These are phyloP conservation scores for Amphiura filiformis DNA, from an alignment of 35 echinoderm and acorn worm genomes.

Conservation along the genomic window DNA sequence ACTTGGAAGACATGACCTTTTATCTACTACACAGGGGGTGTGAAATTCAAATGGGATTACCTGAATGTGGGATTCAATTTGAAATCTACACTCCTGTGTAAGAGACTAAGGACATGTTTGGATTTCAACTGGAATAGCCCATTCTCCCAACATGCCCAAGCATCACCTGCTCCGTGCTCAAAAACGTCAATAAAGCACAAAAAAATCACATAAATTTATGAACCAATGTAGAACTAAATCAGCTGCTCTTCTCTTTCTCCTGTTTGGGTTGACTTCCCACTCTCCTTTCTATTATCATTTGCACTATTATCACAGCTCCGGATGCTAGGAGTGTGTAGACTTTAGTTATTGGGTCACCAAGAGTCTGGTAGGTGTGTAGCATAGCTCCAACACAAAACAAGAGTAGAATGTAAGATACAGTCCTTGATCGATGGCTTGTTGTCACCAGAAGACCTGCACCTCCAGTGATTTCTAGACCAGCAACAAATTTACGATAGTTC, in stretches of 20 bases:
- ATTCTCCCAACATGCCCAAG: too few relatives aligned
- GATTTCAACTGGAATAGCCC: too few relatives aligned
- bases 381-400: slow-evolving; percentile 29
- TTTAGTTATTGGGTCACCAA: slow-evolving; percentile 32
- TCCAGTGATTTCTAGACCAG: slow-evolving; percentile 75
- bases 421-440: slow-evolving; percentile 19
- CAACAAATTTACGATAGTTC: slow-evolving; percentile 66
- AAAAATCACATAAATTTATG: too few relatives aligned
- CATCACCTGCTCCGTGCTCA: too few relatives aligned
- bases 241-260: not conserved
- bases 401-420: slow-evolving; percentile 53
- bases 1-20: too few relatives aligned
- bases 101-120: too few relatives aligned
- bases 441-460: slow-evolving; percentile 61
- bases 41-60: too few relatives aligned
- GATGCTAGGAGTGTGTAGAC: slow-evolving; percentile 31
- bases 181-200: too few relatives aligned
- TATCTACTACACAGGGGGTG: too few relatives aligned
- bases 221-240: not conserved
- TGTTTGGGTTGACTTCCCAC: not conserved
- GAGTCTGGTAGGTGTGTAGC: slow-evolving; percentile 54
- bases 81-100: too few relatives aligned
- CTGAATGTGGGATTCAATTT: too few relatives aligned
- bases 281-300: not conserved
- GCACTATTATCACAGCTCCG: slow-evolving; percentile 9